Base-by-base conservation (phyloP, 1,140 invertebrate genomes). In the Tetragonula clypearis region DNA sequence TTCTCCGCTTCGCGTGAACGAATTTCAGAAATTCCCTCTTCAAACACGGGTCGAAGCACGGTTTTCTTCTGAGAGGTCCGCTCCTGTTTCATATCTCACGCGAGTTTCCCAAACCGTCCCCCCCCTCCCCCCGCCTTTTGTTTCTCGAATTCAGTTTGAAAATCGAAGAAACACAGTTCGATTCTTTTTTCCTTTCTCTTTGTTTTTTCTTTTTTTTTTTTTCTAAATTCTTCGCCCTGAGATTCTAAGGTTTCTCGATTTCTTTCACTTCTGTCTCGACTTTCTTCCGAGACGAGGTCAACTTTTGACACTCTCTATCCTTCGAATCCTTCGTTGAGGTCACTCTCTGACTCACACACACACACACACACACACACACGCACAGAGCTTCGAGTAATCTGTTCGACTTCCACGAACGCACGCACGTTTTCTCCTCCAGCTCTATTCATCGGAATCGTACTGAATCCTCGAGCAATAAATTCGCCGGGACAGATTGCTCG, bases 281-380 rank as follows among this genome's bases (percentile, higher is more conserved):
- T 75, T 58, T 58, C 53, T 30, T 75, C 23, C 12, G 21, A 41
- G 41, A 41, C 35, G 17, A 56, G 23, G 19, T 58, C 19, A 23
- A 21, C 74, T 58, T 53, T 30, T 23, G 35, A 75, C 21, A 58
- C 55, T n/a, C 55, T 58, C 55, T 8, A 23, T 58, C 30, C 56
- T 66, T n/a, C 30, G 30, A 66, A 66, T 74, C 74, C 19, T 58
- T 75, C 55, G 14, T 35, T 23, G 35, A 75, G 73, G 55, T 75
- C 74, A 58, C 74, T 75, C 21, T 21, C 26, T 35, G 41, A 41
- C 35, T 21, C 55, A 58, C 26, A 23, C 6, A n/a, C 5, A 23
- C 1, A n/a, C 12, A 75, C 30, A 30, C 26, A 26, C 14, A 75
- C 17, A n/a, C 12, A 23, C 2, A n/a, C 12, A 75, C 30, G 21